A percentile compares a stretch with the other conserved stretches of the same genome.
These are phyloP conservation scores for Habroteleia sp. DNA, from an alignment of 2,888 invertebrate genomes.

Conservation along the genomic window DNA sequence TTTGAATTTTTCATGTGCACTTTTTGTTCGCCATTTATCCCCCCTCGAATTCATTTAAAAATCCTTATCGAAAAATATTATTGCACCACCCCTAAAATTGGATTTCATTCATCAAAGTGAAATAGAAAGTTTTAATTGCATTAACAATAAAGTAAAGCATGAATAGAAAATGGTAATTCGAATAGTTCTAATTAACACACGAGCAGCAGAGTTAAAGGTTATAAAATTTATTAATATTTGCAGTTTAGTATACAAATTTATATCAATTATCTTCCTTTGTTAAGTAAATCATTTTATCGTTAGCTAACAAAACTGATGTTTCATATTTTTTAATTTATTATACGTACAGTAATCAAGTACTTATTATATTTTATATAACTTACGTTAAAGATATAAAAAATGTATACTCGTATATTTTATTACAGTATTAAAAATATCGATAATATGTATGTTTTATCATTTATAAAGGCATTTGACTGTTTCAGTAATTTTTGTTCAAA, in stretches of 20 bases:
- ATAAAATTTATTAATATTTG: too few relatives aligned
- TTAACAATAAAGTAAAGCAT: not conserved
- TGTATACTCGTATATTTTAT: conserved; percentile 29
- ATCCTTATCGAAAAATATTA: conserved; percentile 56
- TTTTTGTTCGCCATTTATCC: conserved; percentile 8
- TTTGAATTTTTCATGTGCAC: conserved; percentile 39
- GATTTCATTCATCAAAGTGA: conserved; percentile 1
- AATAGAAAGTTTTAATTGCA: conserved; percentile 14
- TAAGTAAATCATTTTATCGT: too few relatives aligned
- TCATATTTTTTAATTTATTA: conserved; percentile 10
- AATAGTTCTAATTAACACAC: not conserved
- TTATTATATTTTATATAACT: conserved; percentile 32
- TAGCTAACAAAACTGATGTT: conserved; percentile 18
- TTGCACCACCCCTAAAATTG: conserved; percentile 52
- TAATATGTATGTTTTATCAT: conserved; percentile 15
- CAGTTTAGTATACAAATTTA: too few relatives aligned
- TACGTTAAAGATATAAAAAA: conserved; percentile 45
- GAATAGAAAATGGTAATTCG: not conserved
- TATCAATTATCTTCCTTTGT: not conserved
- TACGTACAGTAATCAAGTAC: conserved; percentile 14
- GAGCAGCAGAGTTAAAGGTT: conserved; percentile 1
- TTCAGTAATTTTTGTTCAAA: conserved; percentile 1
- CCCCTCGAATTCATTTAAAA: conserved; percentile 14
- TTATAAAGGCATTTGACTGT: conserved; percentile 26
- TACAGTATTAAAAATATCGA: conserved; percentile 35